Percentiles rank a stretch among this genome's conserved stretches.
Conservation (phyloP, 2,888 invertebrate genomes). For the Erebia aethiops region DNA sequence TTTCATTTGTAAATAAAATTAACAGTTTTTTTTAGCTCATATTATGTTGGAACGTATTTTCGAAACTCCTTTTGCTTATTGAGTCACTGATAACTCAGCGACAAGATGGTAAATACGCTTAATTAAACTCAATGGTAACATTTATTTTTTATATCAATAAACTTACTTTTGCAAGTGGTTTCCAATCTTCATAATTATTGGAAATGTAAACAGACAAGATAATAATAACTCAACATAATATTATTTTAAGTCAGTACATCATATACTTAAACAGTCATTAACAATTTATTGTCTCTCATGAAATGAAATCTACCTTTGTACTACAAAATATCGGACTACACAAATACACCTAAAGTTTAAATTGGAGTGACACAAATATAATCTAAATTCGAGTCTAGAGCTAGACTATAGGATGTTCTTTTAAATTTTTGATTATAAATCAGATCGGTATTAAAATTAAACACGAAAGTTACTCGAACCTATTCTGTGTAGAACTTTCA, state of each 20-base stretch:
- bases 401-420: background rate
- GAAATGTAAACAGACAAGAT: too few species aligned
- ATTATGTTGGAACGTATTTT: background rate
- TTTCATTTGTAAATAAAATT: slow-evolving; percentile 7
- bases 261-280: background rate
- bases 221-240: too few species aligned
- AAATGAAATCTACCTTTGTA: background rate
- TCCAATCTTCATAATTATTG: too few species aligned
- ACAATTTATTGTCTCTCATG: background rate
- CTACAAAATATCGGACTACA: slow-evolving; percentile 9
- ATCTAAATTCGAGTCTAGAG: slow-evolving; percentile 24
- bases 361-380: slow-evolving; percentile 39
- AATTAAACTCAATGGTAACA: background rate
- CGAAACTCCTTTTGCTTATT: background rate
- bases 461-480: background rate
- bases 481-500: background rate
- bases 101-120: too few species aligned
- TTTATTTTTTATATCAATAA: background rate
- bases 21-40: background rate
- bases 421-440: background rate
- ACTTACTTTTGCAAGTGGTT: too few species aligned
- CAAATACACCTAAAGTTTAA: slow-evolving; percentile 37
- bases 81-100: background rate
- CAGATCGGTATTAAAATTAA: background rate
- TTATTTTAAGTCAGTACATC: background rate